Base-by-base conservation (phyloP, 2,888 invertebrate genomes). In the Acrocyrtus sp. region DNA sequence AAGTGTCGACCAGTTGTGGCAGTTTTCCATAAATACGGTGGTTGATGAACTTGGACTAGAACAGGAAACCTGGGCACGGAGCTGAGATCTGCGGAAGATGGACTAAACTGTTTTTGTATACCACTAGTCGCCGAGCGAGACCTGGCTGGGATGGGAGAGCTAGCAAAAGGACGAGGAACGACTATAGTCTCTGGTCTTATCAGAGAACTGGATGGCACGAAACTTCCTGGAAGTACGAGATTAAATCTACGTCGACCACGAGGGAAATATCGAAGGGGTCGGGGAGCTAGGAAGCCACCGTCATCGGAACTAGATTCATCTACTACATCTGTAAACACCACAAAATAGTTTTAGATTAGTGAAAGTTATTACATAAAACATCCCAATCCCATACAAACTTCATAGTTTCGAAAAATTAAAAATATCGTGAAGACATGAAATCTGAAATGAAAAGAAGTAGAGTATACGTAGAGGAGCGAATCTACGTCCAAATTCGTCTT, bases 21-120 rank as follows among this genome's bases (percentile, higher is more conserved):
- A 54, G 80, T 81, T 65, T 78, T 79, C 81, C 81, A 81, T 19
- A 80, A 60, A 69, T 81, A 80, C 17, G 79, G 79, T 61, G 80
- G 81, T 67, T 80, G 80, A 77, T 81, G 81, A 72, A 81, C 80
- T 77, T 81, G 81, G 80, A 81, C 81, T 80, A 81, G 80, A 79
- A 81, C 81, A 50, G 81, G 80, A 66, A 81, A 80, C 63, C 79
- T 76, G 65, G 80, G 77, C 67, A 80, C 80, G 61, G 78, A 74
- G 61, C 79, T 80, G 65, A 77, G 72, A 77, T 67, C 68, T 45
- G 72, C 58, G 39, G 74, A 58, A 61, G 72, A 62, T 34, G 79
- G 80, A 65, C 75, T 78, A 69, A 78, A 77, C 61, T 77, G 77
- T 65, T 60, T 43, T 65, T 72, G 72, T 48, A 72, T 72, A 68